Evolutionary conservation across 2,113 vertebrate species (phyloP).

Genomic region (Petaurus breviceps): DNA sequence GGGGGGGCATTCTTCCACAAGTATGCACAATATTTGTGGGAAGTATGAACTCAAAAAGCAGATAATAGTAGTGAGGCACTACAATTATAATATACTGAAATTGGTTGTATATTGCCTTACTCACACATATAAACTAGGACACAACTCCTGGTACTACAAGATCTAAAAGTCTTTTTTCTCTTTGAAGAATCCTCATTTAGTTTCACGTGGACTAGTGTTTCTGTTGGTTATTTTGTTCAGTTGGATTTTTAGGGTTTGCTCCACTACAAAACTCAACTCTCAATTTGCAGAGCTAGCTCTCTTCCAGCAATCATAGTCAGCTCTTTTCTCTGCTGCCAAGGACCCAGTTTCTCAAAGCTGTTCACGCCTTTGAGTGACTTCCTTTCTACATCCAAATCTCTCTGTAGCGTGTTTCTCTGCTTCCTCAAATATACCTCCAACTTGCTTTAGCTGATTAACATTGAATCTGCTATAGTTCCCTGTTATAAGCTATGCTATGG

Average conservation of each 20-base stretch:
- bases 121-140: background rate
- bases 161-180: too few relatives aligned
- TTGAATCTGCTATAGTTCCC: background rate
- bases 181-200: too few relatives aligned
- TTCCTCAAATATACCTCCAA: background rate
- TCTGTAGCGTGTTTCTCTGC: background rate
- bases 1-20: background rate
- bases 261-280: background rate
- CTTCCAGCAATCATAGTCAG: background rate
- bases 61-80: background rate
- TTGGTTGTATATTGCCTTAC: background rate
- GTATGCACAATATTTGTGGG: background rate
- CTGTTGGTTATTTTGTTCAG: too few relatives aligned
- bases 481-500: background rate
- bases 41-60: background rate
- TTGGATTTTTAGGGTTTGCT: too few relatives aligned
- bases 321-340: background rate
- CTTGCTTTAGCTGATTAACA: background rate
- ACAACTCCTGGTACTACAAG: background rate
- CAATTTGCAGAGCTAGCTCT: background rate
- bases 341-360: background rate
- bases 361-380: background rate
- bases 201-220: too few relatives aligned
- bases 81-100: background rate
- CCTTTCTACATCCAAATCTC: background rate